A percentile compares a stretch with the other conserved stretches of the same genome.
Evolutionary conservation across 2,797 vertebrate species (phyloP).

Genomic region (Mastacembelus armatus): DNA sequence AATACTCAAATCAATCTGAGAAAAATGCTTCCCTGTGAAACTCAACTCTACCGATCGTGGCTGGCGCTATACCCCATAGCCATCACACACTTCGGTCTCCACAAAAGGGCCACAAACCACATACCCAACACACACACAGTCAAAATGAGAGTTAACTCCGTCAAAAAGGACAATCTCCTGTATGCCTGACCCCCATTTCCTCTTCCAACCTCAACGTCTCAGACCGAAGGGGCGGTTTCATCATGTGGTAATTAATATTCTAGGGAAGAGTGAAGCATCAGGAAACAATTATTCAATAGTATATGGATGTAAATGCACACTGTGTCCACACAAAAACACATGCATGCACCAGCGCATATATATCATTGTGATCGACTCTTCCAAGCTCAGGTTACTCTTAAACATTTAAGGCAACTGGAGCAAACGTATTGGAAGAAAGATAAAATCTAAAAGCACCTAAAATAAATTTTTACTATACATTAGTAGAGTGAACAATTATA

Average conservation of each 20-base stretch:
- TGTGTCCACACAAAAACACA: constrained; percentile 52
- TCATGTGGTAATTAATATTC: constrained; percentile 84
- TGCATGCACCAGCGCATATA: constrained; percentile 42
- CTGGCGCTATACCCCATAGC: constrained; percentile 10
- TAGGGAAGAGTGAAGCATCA: constrained; percentile 71
- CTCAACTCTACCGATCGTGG: constrained; percentile 36
- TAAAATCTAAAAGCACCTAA: no score
- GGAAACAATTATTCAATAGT: constrained; percentile 86
- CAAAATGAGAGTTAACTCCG: constrained; percentile 70
- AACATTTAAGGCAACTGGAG: constrained; percentile 35
- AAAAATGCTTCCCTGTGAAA: constrained; percentile 47
- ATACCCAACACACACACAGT: constrained; percentile 14
- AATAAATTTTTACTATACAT: no score
- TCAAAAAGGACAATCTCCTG: constrained; percentile 62
- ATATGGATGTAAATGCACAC: constrained; percentile 67
- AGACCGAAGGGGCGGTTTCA: constrained; percentile 72
- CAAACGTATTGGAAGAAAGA: neutral
- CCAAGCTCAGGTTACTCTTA: constrained; percentile 57
- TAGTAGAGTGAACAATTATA: no score
- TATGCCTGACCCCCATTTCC: constrained; percentile 66
- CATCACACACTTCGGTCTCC: constrained; percentile 14
- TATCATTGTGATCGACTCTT: constrained; percentile 55
- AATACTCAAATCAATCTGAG: constrained; percentile 25
- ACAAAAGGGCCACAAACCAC: constrained; percentile 19
- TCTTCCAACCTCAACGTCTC: constrained; percentile 62